Conservation (phyloP, 2,113 vertebrate genomes). For the Gorsachius goisagi region DNA sequence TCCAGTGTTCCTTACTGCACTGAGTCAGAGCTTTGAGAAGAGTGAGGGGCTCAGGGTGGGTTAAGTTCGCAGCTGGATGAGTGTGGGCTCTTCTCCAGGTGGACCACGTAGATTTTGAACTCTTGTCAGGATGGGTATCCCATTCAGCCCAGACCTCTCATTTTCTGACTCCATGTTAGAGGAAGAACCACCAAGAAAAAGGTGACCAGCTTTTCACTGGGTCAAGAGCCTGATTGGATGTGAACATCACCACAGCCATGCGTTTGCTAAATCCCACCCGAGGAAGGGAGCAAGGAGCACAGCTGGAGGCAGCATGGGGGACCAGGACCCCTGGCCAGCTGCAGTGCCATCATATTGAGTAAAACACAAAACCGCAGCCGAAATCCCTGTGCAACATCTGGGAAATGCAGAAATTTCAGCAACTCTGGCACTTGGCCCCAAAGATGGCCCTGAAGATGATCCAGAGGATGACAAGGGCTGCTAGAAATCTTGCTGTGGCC, state of each 20-base stretch:
- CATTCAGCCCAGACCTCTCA: not conserved
- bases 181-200: not conserved
- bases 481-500: not conserved
- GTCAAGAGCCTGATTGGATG: not conserved
- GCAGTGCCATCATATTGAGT: fast-evolving
- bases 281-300: not conserved
- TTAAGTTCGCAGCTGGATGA: not conserved
- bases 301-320: not conserved
- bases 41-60: not conserved
- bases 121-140: not conserved
- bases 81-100: not conserved
- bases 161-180: not conserved
- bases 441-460: not conserved
- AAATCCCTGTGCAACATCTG: not conserved
- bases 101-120: not conserved
- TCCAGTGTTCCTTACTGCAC: not conserved
- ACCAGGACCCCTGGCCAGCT: not conserved
- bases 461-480: not conserved
- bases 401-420: not conserved
- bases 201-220: not conserved
- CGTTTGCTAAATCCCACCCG: not conserved
- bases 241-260: not conserved
- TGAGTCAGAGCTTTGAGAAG: not conserved
- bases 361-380: not conserved
- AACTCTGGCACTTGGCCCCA: not conserved